Percentiles rank a stretch among this genome's conserved stretches.
phyloP scores from a whole-genome alignment of 2,888 invertebrate genomes.

The Physocephala rufipes region DNA sequence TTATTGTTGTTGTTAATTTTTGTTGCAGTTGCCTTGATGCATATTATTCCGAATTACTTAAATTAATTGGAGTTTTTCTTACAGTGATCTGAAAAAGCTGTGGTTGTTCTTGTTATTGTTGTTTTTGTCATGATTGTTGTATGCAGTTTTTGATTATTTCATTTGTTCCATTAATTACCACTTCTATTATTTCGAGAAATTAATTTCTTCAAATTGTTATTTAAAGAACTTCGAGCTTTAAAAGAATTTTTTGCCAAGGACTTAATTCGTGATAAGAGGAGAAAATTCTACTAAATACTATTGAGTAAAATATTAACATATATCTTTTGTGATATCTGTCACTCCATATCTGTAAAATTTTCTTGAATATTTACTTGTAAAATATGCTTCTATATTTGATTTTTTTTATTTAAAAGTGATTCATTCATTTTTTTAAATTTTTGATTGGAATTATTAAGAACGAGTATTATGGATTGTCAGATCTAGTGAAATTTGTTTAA shows the following conservation, averaged over 20 bases:
- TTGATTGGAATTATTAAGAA: constrained; percentile 12
- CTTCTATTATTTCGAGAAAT: constrained; percentile 31
- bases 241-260: too few species aligned
- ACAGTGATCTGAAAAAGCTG: constrained; percentile 51
- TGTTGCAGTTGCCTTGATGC: background rate
- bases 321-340: background rate
- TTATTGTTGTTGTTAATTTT: constrained; percentile 17
- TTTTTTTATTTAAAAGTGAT: too few species aligned
- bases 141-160: constrained; percentile 33
- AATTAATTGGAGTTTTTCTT: constrained; percentile 58
- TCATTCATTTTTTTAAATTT: too few species aligned
- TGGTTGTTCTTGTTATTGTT: constrained; percentile 33
- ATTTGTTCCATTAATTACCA: too few species aligned
- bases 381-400: too few species aligned
- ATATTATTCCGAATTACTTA: constrained; percentile 39
- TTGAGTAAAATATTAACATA: constrained; percentile 5
- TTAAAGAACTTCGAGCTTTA: too few species aligned
- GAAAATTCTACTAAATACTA: background rate
- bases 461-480: constrained; percentile 57
- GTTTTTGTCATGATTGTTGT: constrained; percentile 20
- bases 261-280: too few species aligned
- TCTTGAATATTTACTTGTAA: constrained; percentile 22
- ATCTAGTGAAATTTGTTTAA: constrained; percentile 63
- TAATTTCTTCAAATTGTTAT: constrained; percentile 3
- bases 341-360: constrained; percentile 10